Percentiles rank a stretch among this genome's conserved stretches.
phyloP scores from a whole-genome alignment of 2,888 invertebrate species.

The Fragum sueziense region DNA sequence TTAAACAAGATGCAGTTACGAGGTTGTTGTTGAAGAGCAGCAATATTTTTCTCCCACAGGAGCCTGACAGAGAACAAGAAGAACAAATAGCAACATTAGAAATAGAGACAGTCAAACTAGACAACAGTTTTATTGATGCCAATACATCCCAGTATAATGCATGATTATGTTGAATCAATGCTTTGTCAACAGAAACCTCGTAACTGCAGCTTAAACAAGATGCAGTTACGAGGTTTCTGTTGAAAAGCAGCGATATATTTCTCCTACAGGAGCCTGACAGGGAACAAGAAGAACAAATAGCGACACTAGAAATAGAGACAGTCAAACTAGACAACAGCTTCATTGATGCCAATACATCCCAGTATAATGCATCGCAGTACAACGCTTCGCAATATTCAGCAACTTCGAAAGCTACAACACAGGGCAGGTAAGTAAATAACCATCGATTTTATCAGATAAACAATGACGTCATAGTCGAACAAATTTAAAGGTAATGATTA shows the following conservation, averaged over 20 bases:
- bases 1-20: too few species aligned
- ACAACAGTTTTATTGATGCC: neutral
- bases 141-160: slow-evolving; percentile 3
- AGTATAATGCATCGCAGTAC: neutral
- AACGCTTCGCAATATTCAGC: slow-evolving; percentile 4
- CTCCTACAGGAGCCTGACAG: neutral
- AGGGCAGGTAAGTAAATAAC: too few species aligned
- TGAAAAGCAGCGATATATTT: too few species aligned
- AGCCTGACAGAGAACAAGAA: neutral
- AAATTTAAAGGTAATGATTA: too few species aligned
- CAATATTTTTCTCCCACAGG: neutral
- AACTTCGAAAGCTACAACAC: neutral
- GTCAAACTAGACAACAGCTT: neutral
- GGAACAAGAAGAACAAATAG: neutral
- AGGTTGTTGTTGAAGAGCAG: too few species aligned
- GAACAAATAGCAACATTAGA: neutral
- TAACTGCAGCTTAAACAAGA: too few species aligned
- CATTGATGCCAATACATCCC: neutral
- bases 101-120: slow-evolving; percentile 4
- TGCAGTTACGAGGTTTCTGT: too few species aligned
- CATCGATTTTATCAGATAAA: too few species aligned
- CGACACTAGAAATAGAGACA: neutral
- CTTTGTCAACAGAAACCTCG: too few species aligned
- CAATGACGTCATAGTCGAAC: too few species aligned
- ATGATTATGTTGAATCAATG: too few species aligned